Evolutionary conservation across 2,888 invertebrate genomes (phyloP).

Genomic region (Torymus auratus): DNA sequence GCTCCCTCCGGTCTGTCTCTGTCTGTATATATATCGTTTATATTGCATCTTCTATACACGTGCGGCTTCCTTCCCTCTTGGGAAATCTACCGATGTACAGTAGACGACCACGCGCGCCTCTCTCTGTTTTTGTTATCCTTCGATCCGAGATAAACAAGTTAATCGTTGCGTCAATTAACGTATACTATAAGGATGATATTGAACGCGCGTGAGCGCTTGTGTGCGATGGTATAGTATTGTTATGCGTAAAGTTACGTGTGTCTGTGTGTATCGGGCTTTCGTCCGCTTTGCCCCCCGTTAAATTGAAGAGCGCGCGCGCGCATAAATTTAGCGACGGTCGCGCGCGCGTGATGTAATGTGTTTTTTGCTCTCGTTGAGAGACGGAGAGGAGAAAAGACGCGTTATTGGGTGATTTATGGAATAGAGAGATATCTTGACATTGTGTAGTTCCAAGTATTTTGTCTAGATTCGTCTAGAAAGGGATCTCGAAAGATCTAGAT

Average conservation of each 20-base stretch:
- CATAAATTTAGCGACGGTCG: neutral
- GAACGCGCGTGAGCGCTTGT: neutral
- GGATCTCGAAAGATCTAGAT: no score
- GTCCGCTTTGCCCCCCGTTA: slow-evolving; percentile 33
- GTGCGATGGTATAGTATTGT: no score
- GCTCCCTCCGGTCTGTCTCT: neutral
- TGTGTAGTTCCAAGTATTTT: no score
- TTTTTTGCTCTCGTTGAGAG: neutral
- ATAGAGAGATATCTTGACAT: no score
- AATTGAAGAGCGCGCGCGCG: neutral
- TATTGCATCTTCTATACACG: no score
- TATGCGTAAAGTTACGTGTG: neutral
- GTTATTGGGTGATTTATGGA: neutral
- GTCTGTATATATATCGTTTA: no score
- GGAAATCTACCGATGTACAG: slow-evolving; percentile 38
- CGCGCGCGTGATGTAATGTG: neutral
- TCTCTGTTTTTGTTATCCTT: slow-evolving; percentile 45
- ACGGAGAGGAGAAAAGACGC: neutral
- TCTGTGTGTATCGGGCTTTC: neutral
- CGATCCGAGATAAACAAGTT: slow-evolving; percentile 46
- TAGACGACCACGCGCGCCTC: neutral
- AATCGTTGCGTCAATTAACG: slow-evolving; percentile 45
- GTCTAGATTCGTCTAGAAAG: no score
- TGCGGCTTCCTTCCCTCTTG: slow-evolving; percentile 18
- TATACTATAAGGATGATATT: neutral